Base-by-base conservation (phyloP, 1,140 invertebrate species). In the Leptopilina boulardi region DNA sequence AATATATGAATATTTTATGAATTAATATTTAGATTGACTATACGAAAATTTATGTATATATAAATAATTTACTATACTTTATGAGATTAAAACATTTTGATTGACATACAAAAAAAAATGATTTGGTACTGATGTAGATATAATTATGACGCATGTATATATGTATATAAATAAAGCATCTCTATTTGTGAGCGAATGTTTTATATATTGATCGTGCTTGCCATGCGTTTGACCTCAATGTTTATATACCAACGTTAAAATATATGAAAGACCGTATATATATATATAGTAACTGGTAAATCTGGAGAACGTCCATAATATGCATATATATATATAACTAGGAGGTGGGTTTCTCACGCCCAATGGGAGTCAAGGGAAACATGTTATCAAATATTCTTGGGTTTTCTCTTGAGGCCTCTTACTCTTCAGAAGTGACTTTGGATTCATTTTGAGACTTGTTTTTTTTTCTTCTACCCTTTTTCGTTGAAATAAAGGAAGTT, bases 321-420 rank as follows among this genome's bases (percentile, higher is more conserved):
- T 75, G 71, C 47, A 75, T 38, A 23, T 73, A 56, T 23, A 21
- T 79, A 44, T 76, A 51, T 73, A 79, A 71, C 77, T 70, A 38
- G 59, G 70, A 75, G 73, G 70, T 71, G 66, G 76, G 80, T 80
- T 73, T 76, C 80, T 51, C 0, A 0, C 71, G 23, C 76, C 82
- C 77, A 78, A 82, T 73, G 59, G 26, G 23, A 72, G 78, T 82
- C 83, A 73, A n/a, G 82, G 80, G 82, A 84, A 76, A 77, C 82
- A 78, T 82, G 80, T 84, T 82, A 76, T 84, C 83, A 84, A 84
- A 84, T 84, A 84, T 84, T 82, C 80, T 15, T 18, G 38, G 38
- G 70, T 41, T 34, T 70, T 73, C 80, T 75, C 82, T 73, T 18
- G 83, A 82, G 82, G 54, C 80, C 78, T 75, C 75, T 82, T 82